Conservation (phyloP, 2,888 invertebrate genomes). For the Pyrocoelia pectoralis region DNA sequence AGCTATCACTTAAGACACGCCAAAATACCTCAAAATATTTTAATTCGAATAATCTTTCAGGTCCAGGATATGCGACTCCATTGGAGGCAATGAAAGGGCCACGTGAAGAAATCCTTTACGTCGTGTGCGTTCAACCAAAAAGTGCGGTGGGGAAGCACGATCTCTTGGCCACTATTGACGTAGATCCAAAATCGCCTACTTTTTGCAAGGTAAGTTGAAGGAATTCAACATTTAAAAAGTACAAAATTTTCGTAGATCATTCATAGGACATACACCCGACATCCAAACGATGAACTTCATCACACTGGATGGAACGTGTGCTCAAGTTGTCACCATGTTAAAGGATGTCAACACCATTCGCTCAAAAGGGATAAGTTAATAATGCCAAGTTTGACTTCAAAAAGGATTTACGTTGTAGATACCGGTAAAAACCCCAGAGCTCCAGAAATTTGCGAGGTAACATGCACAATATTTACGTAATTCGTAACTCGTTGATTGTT, state of each 20-base stretch:
- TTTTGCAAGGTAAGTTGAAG: background rate
- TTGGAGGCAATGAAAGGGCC: conserved; percentile 65
- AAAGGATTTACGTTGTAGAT: conserved; percentile 86
- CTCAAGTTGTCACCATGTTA: conserved; percentile 80
- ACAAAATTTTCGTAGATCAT: conserved; percentile 87
- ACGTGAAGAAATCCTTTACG: conserved; percentile 86
- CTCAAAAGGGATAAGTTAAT: conserved; percentile 77
- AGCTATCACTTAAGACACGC: too few relatives aligned
- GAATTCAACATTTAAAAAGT: too few relatives aligned
- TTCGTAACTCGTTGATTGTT: conserved; percentile 9
- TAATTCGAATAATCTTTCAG: background rate
- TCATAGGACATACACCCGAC: conserved; percentile 80
- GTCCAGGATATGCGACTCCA: conserved; percentile 4
- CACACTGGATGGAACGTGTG: conserved; percentile 98
- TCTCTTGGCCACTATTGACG: conserved; percentile 90
- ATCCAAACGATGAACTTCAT: conserved; percentile 87
- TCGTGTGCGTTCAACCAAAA: conserved; percentile 84
- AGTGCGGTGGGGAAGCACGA: conserved; percentile 73
- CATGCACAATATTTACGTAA: too few relatives aligned
- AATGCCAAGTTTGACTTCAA: conserved; percentile 82
- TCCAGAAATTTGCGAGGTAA: conserved; percentile 78
- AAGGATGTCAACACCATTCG: conserved; percentile 42
- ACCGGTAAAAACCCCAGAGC: conserved; percentile 76
- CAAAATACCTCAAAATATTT: too few relatives aligned
- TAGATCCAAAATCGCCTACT: conserved; percentile 63